phyloP scores from a whole-genome alignment of 2,797 vertebrate genomes.

The Pipistrellus kuhlii region DNA sequence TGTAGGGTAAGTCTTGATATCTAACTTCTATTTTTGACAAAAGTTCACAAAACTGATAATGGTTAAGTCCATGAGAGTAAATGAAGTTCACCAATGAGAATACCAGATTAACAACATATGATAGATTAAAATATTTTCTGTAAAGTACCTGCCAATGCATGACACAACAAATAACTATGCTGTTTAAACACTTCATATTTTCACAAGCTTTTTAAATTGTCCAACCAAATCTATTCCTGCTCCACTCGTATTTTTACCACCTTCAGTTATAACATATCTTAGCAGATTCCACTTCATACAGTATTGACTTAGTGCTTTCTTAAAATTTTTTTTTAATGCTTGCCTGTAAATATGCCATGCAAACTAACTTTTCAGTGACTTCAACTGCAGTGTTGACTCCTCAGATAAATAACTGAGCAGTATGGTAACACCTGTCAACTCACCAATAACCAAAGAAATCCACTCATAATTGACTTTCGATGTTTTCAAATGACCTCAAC shows the following conservation, averaged over 20 bases:
- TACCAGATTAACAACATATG: neutral
- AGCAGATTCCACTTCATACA: slow-evolving; percentile 20
- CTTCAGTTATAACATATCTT: neutral
- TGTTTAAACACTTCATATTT: neutral
- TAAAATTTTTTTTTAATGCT: neutral
- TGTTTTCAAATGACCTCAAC: neutral
- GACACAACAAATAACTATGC: neutral
- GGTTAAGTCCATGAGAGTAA: neutral
- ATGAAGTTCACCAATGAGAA: neutral
- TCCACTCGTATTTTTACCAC: neutral
- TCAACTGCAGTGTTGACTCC: neutral
- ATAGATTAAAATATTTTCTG: neutral
- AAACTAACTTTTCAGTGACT: neutral
- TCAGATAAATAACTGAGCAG: neutral
- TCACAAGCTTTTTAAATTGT: neutral
- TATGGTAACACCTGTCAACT: neutral
- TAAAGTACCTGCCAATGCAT: neutral
- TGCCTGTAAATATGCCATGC: neutral
- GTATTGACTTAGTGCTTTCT: neutral
- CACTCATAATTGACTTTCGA: neutral
- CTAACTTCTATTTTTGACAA: neutral
- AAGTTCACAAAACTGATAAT: neutral
- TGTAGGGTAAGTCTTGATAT: neutral
- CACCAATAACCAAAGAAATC: neutral
- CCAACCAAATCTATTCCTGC: neutral